Conservation (phyloP, 2,113 vertebrate genomes). For the Pagrus major region DNA sequence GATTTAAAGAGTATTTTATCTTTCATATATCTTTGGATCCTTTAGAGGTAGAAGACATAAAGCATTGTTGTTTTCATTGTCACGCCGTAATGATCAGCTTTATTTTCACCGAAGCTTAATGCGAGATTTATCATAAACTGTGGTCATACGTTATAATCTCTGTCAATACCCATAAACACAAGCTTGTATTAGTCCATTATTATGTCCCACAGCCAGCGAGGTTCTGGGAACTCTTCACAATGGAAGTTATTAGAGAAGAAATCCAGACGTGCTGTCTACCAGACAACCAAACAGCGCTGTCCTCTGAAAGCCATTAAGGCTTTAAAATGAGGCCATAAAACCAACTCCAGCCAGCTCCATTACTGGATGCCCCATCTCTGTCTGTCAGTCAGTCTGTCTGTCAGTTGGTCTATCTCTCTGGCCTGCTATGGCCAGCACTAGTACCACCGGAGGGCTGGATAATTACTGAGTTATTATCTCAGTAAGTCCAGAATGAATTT, state of each 20-base stretch:
- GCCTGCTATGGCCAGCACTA: constrained; percentile 46
- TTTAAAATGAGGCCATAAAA: constrained; percentile 78
- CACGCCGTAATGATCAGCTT: neutral
- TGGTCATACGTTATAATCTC: constrained; percentile 38
- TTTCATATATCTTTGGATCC: neutral
- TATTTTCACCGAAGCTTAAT: constrained; percentile 21
- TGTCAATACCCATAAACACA: constrained; percentile 63
- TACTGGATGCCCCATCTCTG: constrained; percentile 49
- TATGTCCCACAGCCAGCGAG: constrained; percentile 41
- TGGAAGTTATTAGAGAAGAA: constrained; percentile 68
- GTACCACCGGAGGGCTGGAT: constrained; percentile 50
- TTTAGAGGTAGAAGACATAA: neutral
- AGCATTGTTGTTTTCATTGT: constrained; percentile 29
- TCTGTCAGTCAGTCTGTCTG: constrained; percentile 34
- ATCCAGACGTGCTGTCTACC: constrained; percentile 70
- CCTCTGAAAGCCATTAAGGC: constrained; percentile 76
- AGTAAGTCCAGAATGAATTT: constrained; percentile 68
- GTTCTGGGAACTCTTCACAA: constrained; percentile 73
- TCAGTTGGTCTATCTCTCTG: constrained; percentile 30
- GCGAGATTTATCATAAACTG: constrained; percentile 25
- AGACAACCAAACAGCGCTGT: constrained; percentile 67
- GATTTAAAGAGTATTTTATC: neutral
- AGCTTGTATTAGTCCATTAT: constrained; percentile 53
- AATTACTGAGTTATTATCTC: constrained; percentile 71
- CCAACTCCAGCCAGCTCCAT: constrained; percentile 55